Evolutionary conservation across 1,140 invertebrate genomes (phyloP), one percentile per base, ranked within the genome.

Genomic region (Atopsyche davidsoni): DNA sequence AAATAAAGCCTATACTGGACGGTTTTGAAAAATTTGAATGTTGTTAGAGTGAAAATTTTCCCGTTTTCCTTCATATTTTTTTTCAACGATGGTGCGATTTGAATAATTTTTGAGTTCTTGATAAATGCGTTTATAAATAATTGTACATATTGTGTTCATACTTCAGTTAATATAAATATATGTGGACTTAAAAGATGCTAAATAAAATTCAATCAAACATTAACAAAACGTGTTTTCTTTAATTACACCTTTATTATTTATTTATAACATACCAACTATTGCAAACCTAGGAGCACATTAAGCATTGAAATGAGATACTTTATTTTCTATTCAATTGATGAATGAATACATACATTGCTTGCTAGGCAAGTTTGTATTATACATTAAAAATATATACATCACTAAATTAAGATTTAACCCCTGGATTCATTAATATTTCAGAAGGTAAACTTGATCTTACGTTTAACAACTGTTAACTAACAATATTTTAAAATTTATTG

Each of bases 121-220:
- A 16, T 40, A 40, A 40, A 40, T n/a, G n/a, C 24, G 19, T 50
- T 50, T 46, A 53, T 57, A 57, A 43, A 53, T 57, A 57, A 50
- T 46, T 57, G 55, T 57, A 57, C 21, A 57, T 57, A 57, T 34
- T 53, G 55, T 57, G 55, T 57, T 57, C 55, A 57, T 57, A 57
- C 25, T 50, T 57, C 55, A 53, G 14, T 53, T 57, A 53, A 49
- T 50, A 31, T 57, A 57, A 51, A 50, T 57, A 53, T 57, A 57
- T 57, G 55, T 57, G 46, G 50, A 52, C 21, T 53, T 53, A 22
- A 57, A 41, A 49, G 45, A 52, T 48, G 42, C 32, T 53, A 53
- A 57, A 57, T 53, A 53, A 57, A 57, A 38, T 36, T 34, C 41
- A 46, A 53, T 42, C 39, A 57, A 57, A 19, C 35, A 45, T 22